phyloP scores from a whole-genome alignment of 2,113 vertebrate species.

The Dolichallabes microphthalmus region DNA sequence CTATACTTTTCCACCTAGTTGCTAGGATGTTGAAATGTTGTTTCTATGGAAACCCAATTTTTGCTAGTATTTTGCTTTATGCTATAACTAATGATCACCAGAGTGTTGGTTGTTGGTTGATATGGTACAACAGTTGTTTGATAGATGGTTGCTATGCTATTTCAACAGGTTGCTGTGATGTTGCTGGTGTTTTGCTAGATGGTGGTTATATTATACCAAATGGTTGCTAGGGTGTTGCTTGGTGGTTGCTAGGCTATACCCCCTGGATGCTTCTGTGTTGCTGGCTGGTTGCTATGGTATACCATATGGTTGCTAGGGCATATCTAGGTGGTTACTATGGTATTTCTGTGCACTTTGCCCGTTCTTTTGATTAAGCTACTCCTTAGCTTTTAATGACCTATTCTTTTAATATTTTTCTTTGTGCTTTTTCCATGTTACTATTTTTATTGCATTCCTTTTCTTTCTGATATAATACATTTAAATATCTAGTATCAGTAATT shows the following conservation, averaged over 20 bases:
- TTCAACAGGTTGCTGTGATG: neutral
- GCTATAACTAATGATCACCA: too few relatives aligned
- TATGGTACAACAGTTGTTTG: neutral
- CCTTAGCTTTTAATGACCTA: neutral
- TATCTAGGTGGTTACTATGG: neutral
- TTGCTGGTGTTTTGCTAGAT: neutral
- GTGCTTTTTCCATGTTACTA: neutral
- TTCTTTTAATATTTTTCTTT: neutral
- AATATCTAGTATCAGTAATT: neutral
- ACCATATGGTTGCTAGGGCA: neutral
- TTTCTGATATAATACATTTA: neutral
- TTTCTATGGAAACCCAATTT: neutral
- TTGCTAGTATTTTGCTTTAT: too few relatives aligned
- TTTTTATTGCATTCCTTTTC: neutral
- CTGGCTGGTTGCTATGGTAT: neutral
- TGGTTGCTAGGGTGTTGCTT: neutral
- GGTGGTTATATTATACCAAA: neutral
- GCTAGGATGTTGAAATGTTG: neutral
- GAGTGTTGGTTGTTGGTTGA: neutral
- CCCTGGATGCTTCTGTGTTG: neutral
- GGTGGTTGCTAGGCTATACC: neutral
- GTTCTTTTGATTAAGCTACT: neutral
- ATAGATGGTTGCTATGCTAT: neutral
- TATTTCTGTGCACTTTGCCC: neutral
- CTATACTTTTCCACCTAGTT: neutral